Conservation (phyloP, 2,888 invertebrate species). For the Limnephilus auricula region DNA sequence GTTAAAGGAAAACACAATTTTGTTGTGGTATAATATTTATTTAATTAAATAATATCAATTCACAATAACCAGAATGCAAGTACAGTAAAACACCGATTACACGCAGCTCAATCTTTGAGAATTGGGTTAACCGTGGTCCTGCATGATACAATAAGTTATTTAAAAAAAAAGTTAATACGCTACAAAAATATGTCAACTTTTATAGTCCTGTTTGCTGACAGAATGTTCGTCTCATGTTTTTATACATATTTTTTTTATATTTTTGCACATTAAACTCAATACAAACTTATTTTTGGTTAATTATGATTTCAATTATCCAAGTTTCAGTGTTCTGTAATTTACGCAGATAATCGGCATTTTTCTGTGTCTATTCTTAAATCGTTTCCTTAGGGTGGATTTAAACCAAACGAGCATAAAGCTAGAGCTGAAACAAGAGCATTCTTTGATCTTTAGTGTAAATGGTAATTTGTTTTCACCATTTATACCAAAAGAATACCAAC, state of each 20-base stretch:
- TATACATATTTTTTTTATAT: not conserved
- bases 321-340: not conserved
- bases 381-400: too few species aligned
- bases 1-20: not conserved
- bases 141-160: not conserved
- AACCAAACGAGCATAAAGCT: too few species aligned
- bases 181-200: too few species aligned
- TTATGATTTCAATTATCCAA: not conserved
- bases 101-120: not conserved
- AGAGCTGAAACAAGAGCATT: too few species aligned
- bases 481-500: too few species aligned
- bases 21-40: not conserved
- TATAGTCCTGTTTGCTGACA: not conserved
- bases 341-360: not conserved
- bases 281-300: not conserved
- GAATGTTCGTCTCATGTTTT: not conserved
- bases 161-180: too few species aligned
- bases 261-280: not conserved
- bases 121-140: not conserved
- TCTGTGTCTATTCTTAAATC: not conserved
- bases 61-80: not conserved
- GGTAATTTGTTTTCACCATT: too few species aligned
- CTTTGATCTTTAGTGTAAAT: too few species aligned
- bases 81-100: not conserved
- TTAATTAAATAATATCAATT: not conserved